phyloP scores from a whole-genome alignment of 2,113 vertebrate species.

The Bubo blakistoni region DNA sequence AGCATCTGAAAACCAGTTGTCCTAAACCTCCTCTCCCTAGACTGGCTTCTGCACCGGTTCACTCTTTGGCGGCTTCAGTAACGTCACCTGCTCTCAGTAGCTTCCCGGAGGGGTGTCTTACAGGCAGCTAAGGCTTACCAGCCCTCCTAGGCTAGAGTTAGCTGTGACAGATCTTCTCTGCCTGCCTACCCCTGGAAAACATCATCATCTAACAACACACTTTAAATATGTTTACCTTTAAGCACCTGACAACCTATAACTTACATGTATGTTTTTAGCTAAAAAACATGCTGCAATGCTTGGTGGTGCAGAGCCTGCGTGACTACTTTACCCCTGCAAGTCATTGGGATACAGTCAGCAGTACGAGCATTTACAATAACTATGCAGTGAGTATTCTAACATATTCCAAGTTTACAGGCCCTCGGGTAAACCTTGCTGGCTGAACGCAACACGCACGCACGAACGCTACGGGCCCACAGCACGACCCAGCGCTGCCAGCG shows the following conservation, averaged over 20 bases:
- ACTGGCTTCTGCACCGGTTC: neutral
- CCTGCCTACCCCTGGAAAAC: neutral
- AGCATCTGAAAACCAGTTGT: neutral
- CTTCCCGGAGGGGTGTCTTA: neutral
- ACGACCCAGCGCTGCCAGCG: neutral
- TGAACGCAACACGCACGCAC: neutral
- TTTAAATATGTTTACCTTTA: neutral
- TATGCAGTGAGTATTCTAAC: neutral
- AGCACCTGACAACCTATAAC: neutral
- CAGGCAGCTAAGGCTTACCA: neutral
- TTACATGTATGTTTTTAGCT: neutral
- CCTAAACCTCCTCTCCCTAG: neutral
- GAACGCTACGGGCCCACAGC: neutral
- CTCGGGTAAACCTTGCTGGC: neutral
- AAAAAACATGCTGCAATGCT: neutral
- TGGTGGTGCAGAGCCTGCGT: neutral
- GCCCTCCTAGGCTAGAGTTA: neutral
- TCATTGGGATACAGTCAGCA: neutral
- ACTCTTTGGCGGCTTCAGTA: neutral
- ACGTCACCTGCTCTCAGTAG: neutral
- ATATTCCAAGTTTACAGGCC: neutral
- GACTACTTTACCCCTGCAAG: neutral
- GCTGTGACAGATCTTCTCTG: neutral
- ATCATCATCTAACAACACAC: neutral
- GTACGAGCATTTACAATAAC: neutral